Base-by-base conservation (phyloP, 2,888 invertebrate genomes). In the Dryobota labecula region DNA sequence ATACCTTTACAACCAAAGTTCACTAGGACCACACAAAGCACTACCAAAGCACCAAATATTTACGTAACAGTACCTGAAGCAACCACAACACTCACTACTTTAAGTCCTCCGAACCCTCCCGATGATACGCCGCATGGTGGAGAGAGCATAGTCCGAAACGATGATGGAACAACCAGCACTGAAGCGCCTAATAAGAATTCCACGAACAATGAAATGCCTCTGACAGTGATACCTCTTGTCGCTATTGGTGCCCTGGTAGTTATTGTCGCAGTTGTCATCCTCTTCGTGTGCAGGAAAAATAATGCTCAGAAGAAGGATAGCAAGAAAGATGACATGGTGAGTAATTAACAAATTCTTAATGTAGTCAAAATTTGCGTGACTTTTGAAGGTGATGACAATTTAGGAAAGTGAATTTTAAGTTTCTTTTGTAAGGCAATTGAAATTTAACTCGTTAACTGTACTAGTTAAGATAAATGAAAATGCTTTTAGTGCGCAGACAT, bases 271-370 rank as follows among this genome's bases (percentile, higher is more conserved):
- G 96, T 96, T 57, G 96, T 97, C 2, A 96, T 97, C 24, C 96
- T 98, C 85, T 96, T 98, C 70, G 97, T 98, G 82, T 97, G 98
- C 84, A 97, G 97, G 88, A 97, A 97, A 87, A 97, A 98, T 74
- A 97, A 97, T 86, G 91, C 95, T 51, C 96, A 96, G 56, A 97
- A 97, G 88, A 94, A 96, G n/a, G 87, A 89, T n/a, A 97, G 97
- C 86, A 96, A 96, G 43, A 98, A 98, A 89, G 97, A 98, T 85
- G 98, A 98, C 88, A 97, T 98, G 97, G 98, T 98, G 87, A 92
- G 95, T 81, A 58, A 56, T 7, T 1, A n/a, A 54, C 8, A 15
- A 13, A 15, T 33, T 41, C 2, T 51, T 30, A 18, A 20, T n/a
- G 2, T 49, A 38, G 20, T 15, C 3, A 0, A 13, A 30, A 7